Evolutionary conservation across 1,140 invertebrate genomes (phyloP).

Genomic region (Acromyrmex echinatior): DNA sequence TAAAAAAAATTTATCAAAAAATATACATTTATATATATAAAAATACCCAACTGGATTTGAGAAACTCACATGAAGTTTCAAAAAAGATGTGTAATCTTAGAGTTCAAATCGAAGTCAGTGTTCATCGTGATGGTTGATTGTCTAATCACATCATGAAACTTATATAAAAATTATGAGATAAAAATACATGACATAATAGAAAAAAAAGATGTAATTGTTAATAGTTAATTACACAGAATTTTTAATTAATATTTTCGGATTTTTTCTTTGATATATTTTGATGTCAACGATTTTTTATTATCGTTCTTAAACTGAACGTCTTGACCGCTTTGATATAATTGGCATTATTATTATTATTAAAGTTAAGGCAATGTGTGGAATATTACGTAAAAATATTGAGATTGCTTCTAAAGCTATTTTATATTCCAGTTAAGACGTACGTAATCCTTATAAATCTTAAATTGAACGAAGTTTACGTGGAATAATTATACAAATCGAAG

Average conservation of each 20-base stretch:
- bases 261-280: not conserved
- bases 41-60: not conserved
- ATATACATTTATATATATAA: slow-evolving; percentile 1
- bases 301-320: not conserved
- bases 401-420: slow-evolving; percentile 15
- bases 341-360: slow-evolving; percentile 23
- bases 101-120: not conserved
- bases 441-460: slow-evolving; percentile 1
- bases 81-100: not conserved
- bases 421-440: not conserved
- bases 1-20: slow-evolving; percentile 4
- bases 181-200: slow-evolving; percentile 1
- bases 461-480: slow-evolving; percentile 19
- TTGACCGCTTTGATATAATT: not conserved
- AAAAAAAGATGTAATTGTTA: slow-evolving; percentile 7
- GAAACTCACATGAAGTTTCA: not conserved
- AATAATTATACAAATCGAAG: slow-evolving; percentile 42
- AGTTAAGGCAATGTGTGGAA: slow-evolving; percentile 2
- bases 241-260: not conserved
- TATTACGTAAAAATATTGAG: slow-evolving; percentile 43
- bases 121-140: not conserved
- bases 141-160: slow-evolving; percentile 9
- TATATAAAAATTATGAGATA: not conserved
- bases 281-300: not conserved
- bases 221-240: slow-evolving; percentile 15